Conservation (phyloP, 1,140 invertebrate species). For the Sarcophaga bullata region DNA sequence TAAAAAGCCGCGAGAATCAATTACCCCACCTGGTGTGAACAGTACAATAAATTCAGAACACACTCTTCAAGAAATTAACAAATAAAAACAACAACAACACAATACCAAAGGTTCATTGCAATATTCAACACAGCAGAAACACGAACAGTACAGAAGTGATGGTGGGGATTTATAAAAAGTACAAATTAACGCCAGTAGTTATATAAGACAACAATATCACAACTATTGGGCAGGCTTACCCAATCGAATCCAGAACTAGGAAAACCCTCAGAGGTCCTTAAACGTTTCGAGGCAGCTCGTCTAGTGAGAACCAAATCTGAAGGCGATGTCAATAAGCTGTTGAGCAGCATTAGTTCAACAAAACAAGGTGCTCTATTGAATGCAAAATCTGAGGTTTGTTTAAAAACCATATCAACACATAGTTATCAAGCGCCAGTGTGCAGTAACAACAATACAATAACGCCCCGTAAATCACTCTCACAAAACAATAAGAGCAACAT, state of each 20-base stretch:
- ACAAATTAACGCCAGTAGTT: slow-evolving; percentile 43
- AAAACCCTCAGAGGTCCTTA: neutral
- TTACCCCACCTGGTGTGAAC: slow-evolving; percentile 33
- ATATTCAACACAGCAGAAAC: slow-evolving; percentile 36
- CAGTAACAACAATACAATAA: no score
- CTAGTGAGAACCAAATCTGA: slow-evolving; percentile 60
- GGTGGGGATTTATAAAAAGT: slow-evolving; percentile 42
- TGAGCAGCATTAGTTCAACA: slow-evolving; percentile 44
- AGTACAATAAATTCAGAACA: slow-evolving; percentile 19
- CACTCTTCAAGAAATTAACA: slow-evolving; percentile 50
- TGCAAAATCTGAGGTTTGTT: slow-evolving; percentile 63
- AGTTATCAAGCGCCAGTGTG: slow-evolving; percentile 50
- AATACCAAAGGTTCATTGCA: slow-evolving; percentile 37
- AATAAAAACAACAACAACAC: no score
- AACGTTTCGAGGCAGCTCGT: slow-evolving; percentile 35
- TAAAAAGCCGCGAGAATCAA: slow-evolving; percentile 57
- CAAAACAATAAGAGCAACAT: slow-evolving; percentile 40
- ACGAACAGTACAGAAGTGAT: no score
- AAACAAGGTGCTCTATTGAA: slow-evolving; percentile 44
- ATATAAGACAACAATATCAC: slow-evolving; percentile 40
- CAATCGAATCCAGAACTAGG: slow-evolving; percentile 56
- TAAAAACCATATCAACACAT: slow-evolving; percentile 60
- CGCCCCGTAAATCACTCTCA: neutral
- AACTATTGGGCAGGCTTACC: slow-evolving; percentile 49
- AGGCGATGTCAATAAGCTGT: slow-evolving; percentile 48